Conservation (phyloP, 2,888 invertebrate species). For the Eurois occulta region DNA sequence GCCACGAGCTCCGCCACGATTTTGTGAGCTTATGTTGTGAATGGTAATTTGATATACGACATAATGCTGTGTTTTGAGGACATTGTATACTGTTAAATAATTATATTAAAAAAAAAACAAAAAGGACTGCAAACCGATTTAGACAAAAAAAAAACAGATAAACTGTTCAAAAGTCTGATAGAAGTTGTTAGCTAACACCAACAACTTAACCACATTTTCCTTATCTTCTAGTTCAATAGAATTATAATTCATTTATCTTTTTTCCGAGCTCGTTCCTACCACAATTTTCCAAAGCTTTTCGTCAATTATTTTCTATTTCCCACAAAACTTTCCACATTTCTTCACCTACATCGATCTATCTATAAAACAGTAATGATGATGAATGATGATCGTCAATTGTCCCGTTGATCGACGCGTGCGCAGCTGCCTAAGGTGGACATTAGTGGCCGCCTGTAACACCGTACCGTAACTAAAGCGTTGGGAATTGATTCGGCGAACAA, state of each 20-base stretch:
- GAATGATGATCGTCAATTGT: conserved; percentile 62
- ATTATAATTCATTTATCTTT: background rate
- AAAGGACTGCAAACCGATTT: too few relatives aligned
- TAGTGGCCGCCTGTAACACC: conserved; percentile 57
- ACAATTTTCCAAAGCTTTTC: background rate
- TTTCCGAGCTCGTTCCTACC: background rate
- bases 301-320: background rate
- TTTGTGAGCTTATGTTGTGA: too few relatives aligned
- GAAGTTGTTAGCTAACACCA: too few relatives aligned
- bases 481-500: conserved; percentile 41
- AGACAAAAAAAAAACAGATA: too few relatives aligned
- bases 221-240: background rate
- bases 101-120: too few relatives aligned
- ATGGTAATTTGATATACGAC: too few relatives aligned
- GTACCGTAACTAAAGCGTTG: conserved; percentile 49
- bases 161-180: too few relatives aligned
- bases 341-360: conserved; percentile 22
- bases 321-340: conserved; percentile 40
- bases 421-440: conserved; percentile 58
- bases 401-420: conserved; percentile 65
- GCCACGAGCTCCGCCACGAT: too few relatives aligned
- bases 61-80: too few relatives aligned
- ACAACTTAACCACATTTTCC: too few relatives aligned
- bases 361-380: conserved; percentile 62
- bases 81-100: too few relatives aligned